These are phyloP conservation scores for Drosophila aff. DNA, from an alignment of 1,140 invertebrate species.

Conservation along the genomic window DNA sequence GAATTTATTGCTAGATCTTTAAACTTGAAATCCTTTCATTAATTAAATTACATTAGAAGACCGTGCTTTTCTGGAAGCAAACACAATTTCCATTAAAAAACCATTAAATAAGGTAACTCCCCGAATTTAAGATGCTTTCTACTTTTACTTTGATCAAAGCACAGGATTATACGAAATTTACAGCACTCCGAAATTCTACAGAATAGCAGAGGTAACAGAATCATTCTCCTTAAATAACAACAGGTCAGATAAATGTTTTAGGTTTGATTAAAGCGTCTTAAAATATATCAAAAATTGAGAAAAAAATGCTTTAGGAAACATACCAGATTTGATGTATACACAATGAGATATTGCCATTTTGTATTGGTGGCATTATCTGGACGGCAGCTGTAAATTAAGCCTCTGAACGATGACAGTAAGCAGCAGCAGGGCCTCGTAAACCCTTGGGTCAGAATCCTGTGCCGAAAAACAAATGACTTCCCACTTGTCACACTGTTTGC, in stretches of 20 bases:
- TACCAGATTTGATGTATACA: neutral
- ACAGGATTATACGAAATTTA: neutral
- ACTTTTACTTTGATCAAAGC: neutral
- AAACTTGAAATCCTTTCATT: neutral
- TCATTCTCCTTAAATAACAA: neutral
- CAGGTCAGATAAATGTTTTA: neutral
- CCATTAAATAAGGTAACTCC: neutral
- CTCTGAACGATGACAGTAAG: neutral
- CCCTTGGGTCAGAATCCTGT: slow-evolving; percentile 22
- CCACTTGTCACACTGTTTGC: slow-evolving; percentile 36
- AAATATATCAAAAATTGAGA: neutral
- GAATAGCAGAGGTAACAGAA: neutral
- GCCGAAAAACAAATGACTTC: slow-evolving; percentile 46
- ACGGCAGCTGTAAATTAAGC: slow-evolving; percentile 8
- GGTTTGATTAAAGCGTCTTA: too few species aligned
- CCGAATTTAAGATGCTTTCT: neutral
- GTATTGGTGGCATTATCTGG: slow-evolving; percentile 6
- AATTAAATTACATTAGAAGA: neutral
- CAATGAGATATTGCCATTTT: neutral
- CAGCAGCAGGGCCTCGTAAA: slow-evolving; percentile 4
- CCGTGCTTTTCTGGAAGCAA: too few species aligned
- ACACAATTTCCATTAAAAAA: too few species aligned
- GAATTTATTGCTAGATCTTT: neutral
- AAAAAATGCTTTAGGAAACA: neutral
- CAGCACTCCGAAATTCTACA: neutral